Evolutionary conservation across 2,797 vertebrate species (phyloP).

Genomic region (Pristis pectinata): DNA sequence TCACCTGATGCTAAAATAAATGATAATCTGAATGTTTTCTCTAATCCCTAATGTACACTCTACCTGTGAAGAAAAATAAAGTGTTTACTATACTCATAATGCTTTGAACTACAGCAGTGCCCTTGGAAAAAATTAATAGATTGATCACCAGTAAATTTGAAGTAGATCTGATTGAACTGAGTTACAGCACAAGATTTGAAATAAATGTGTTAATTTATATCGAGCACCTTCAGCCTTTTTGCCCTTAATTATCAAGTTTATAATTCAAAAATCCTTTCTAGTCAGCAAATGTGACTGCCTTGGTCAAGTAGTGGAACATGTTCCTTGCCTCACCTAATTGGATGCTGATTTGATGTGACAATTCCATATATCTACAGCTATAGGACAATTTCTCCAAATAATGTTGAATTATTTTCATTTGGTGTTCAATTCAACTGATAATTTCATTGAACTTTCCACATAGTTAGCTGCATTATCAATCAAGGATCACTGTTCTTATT

Average conservation of each 20-base stretch:
- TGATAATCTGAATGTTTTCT: neutral
- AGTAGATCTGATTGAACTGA: neutral
- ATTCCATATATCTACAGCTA: neutral
- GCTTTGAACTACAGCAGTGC: neutral
- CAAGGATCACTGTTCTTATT: neutral
- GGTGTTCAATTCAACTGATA: neutral
- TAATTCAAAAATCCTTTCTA: neutral
- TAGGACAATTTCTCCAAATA: neutral
- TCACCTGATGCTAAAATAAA: neutral
- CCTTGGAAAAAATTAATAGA: neutral
- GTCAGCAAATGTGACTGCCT: neutral
- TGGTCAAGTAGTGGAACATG: neutral
- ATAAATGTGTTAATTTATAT: neutral
- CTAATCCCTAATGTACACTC: neutral
- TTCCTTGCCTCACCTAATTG: neutral
- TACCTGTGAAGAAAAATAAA: neutral
- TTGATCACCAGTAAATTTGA: neutral
- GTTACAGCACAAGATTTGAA: neutral
- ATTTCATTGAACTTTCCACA: neutral
- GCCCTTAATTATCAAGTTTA: neutral
- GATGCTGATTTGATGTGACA: neutral
- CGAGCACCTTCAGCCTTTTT: neutral
- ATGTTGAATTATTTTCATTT: neutral
- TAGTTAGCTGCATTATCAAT: neutral
- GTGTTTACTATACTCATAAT: neutral